These are phyloP conservation scores for Potamarius usumacintae DNA, from an alignment of 2,113 vertebrate genomes.

Conservation along the genomic window DNA sequence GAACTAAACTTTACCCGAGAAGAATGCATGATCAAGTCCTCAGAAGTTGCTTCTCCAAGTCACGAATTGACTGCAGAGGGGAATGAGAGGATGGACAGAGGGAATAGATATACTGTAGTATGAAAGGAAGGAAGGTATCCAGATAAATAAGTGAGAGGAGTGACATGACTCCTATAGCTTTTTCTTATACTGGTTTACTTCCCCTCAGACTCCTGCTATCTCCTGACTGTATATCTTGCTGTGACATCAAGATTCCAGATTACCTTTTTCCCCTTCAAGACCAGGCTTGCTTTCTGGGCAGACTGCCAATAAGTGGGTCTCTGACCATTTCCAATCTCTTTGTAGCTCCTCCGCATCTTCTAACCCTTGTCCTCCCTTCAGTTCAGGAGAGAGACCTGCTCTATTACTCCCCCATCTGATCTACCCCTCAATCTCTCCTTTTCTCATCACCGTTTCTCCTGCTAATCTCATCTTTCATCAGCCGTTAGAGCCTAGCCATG, in stretches of 20 bases:
- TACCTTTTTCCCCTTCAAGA: constrained; percentile 46
- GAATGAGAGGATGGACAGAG: constrained; percentile 26
- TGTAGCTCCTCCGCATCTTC: constrained; percentile 65
- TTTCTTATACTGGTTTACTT: constrained; percentile 6
- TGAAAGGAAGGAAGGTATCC: not conserved
- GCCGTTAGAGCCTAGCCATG: constrained; percentile 62
- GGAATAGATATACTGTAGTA: constrained; percentile 29
- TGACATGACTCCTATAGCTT: constrained; percentile 6
- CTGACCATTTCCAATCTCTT: constrained; percentile 67
- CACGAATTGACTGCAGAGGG: constrained; percentile 32
- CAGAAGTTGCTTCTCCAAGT: constrained; percentile 28
- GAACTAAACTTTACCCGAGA: constrained; percentile 49
- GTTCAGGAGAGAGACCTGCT: constrained; percentile 61
- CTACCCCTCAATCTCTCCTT: constrained; percentile 61
- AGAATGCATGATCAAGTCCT: constrained; percentile 42
- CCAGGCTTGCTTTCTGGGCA: constrained; percentile 61
- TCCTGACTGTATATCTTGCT: constrained; percentile 55
- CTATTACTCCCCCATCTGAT: constrained; percentile 72
- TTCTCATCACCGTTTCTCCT: constrained; percentile 64
- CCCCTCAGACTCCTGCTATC: not conserved
- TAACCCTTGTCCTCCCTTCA: constrained; percentile 41
- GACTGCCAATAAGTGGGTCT: constrained; percentile 63
- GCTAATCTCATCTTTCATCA: constrained; percentile 75
- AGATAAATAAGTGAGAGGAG: constrained; percentile 34
- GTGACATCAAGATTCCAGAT: constrained; percentile 59